phyloP scores from a whole-genome alignment of 1,140 invertebrate genomes.

The Zophobas morio region DNA sequence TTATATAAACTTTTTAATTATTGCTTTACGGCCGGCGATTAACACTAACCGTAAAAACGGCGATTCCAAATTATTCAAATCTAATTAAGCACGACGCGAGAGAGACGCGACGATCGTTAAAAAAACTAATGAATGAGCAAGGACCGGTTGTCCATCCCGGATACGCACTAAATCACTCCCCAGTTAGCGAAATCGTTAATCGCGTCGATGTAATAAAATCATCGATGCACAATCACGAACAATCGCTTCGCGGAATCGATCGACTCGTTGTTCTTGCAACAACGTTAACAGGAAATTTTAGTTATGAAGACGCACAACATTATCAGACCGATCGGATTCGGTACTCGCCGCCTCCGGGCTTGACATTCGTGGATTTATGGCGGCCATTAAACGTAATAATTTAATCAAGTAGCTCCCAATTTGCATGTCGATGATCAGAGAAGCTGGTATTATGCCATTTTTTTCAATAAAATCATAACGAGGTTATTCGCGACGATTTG shows the following conservation, averaged over 20 bases:
- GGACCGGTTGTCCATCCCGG: not conserved
- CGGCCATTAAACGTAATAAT: conserved; percentile 33
- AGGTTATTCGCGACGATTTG: not conserved
- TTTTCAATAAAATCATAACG: conserved; percentile 7
- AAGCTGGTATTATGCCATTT: not conserved
- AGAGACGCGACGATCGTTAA: not conserved
- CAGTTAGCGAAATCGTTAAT: too few relatives aligned
- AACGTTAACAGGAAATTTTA: too few relatives aligned
- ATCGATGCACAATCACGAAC: not conserved
- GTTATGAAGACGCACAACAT: not conserved
- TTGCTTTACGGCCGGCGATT: conserved; percentile 28
- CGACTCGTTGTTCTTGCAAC: too few relatives aligned
- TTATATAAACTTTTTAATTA: conserved; percentile 37
- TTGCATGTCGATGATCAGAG: conserved; percentile 22
- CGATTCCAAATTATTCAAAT: conserved; percentile 27
- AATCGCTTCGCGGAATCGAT: not conserved
- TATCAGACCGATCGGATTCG: conserved; percentile 6
- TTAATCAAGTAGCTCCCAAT: conserved; percentile 31
- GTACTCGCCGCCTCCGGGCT: conserved; percentile 13
- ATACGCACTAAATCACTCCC: not conserved
- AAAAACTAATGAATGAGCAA: conserved; percentile 35
- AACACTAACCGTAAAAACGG: conserved; percentile 35
- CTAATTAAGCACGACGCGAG: not conserved
- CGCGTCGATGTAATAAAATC: too few relatives aligned
- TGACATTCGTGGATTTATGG: conserved; percentile 20